Evolutionary conservation across 2,113 vertebrate genomes (phyloP).

Genomic region (Pampusana beccarii): DNA sequence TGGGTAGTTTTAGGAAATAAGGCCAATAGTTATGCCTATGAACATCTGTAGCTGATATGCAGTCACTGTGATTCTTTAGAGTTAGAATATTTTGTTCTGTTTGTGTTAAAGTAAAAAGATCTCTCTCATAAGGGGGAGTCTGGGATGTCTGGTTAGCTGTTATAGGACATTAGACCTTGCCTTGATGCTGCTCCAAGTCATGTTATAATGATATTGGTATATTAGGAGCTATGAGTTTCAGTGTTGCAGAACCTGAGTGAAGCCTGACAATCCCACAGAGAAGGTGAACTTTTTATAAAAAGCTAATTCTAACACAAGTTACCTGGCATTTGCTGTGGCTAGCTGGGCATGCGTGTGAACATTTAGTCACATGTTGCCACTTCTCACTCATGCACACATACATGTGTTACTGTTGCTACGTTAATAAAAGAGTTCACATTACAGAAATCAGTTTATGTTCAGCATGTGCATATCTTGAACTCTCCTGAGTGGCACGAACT

Average conservation of each 20-base stretch:
- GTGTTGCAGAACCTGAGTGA: neutral
- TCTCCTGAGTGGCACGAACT: neutral
- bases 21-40: neutral
- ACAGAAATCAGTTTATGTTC: neutral
- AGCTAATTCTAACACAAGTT: neutral
- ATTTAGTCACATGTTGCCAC: rapidly evolving
- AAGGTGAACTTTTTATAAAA: neutral
- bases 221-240: neutral
- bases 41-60: neutral
- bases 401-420: neutral
- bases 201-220: neutral
- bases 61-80: neutral
- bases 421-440: rapidly evolving
- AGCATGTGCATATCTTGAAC: neutral
- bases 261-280: neutral
- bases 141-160: neutral
- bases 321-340: neutral
- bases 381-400: neutral
- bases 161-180: neutral
- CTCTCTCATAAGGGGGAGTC: neutral
- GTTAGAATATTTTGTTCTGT: neutral
- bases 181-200: neutral
- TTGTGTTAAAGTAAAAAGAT: neutral
- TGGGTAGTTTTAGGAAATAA: neutral
- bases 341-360: neutral